Evolutionary conservation across 2,113 vertebrate species (phyloP), one percentile per base, ranked within the genome.

Genomic region (Halichoerus grypus): DNA sequence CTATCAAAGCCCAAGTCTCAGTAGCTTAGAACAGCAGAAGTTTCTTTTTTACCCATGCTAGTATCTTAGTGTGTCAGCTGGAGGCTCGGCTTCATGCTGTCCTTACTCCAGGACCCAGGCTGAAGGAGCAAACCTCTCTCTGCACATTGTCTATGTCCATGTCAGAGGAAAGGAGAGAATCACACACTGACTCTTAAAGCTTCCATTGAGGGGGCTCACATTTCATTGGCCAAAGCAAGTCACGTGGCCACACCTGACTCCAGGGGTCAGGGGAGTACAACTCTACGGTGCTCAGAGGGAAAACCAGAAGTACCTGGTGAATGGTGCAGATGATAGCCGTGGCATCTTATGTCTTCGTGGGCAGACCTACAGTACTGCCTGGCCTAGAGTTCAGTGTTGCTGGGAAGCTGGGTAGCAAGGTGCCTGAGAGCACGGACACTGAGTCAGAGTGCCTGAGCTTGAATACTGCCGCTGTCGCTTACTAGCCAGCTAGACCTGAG

Each of bases 221-320:
- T 96, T 86, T 91, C 57, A 14, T 31, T 88, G 79, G 36, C 72
- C 72, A 94, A 1, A 94, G 71, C 36, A 65, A 95, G 53, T 69
- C 76, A 61, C 9, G 1, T 63, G 42, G 9, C 74, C n/a, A n/a
- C 13, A 39, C 26, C 4, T 72, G 46, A 92, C 28, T 92, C 59
- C 21, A n/a, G 15, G 5, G n/a, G 7, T 3, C 57, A 16, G 33
- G 57, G n/a, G 82, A 74, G 51, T 71, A 76, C 51, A 28, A 12
- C 69, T 72, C 63, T 57, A 7, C 36, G 18, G 18, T 53, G 4
- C 8, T 28, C 12, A 24, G 51, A 46, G 53, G 14, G 26, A 82
- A 87, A 74, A 67, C 51, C 42, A 63, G 86, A 74, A 89, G 53
- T 55, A 31, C 55, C 59, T 88, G 61, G 24, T 31, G 10, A 87